Evolutionary conservation across 1,140 invertebrate genomes (phyloP).

Genomic region (Drosophila rufa): DNA sequence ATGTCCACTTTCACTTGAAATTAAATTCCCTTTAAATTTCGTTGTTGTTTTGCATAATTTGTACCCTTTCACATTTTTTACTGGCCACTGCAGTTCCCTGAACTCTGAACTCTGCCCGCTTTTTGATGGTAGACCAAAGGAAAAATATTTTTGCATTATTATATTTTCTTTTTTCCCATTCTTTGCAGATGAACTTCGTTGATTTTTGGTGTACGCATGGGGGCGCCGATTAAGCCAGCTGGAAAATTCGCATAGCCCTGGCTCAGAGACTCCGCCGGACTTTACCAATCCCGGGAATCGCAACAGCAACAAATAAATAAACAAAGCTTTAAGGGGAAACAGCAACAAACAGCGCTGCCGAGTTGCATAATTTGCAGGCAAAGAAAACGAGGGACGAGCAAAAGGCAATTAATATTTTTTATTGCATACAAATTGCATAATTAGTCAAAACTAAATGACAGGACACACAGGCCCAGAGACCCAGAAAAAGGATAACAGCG

Average conservation of each 20-base stretch:
- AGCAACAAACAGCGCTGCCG: constrained; percentile 18
- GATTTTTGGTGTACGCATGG: constrained; percentile 75
- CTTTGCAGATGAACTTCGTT: constrained; percentile 25
- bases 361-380: constrained; percentile 38
- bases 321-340: constrained; percentile 62
- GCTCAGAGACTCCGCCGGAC: neutral
- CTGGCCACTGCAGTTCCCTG: constrained; percentile 4
- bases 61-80: neutral
- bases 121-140: constrained; percentile 10
- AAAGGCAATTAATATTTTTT: constrained; percentile 73
- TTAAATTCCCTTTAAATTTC: neutral
- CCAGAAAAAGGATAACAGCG: constrained; percentile 44
- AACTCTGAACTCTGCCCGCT: neutral
- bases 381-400: constrained; percentile 19
- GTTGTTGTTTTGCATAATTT: constrained; percentile 1
- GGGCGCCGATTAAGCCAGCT: constrained; percentile 64
- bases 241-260: constrained; percentile 66
- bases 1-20: neutral
- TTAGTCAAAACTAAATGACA: constrained; percentile 79
- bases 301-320: constrained; percentile 63
- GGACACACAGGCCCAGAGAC: constrained; percentile 34
- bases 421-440: constrained; percentile 81
- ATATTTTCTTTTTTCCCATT: constrained; percentile 30
- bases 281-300: constrained; percentile 1
- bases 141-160: constrained; percentile 30